These are phyloP conservation scores for Buphagus erythrorhynchus DNA, from an alignment of 2,797 vertebrate genomes.

Conservation along the genomic window DNA sequence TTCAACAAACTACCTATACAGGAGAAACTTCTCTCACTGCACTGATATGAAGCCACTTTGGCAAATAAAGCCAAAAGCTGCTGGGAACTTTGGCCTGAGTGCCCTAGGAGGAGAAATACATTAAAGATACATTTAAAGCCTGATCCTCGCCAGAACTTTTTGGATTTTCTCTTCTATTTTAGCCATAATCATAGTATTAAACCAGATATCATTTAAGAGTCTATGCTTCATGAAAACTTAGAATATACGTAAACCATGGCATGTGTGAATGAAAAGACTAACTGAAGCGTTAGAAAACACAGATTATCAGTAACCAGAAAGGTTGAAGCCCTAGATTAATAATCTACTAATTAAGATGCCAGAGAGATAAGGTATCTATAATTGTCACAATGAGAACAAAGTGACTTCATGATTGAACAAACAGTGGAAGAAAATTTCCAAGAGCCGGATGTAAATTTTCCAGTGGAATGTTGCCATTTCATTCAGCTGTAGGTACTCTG, in stretches of 20 bases:
- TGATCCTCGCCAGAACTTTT: neutral
- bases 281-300: neutral
- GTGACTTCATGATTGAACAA: neutral
- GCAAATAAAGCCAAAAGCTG: neutral
- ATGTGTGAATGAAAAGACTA: neutral
- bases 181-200: neutral
- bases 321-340: neutral
- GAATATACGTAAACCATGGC: neutral
- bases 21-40: neutral
- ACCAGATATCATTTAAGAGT: neutral
- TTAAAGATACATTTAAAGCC: neutral
- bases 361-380: neutral
- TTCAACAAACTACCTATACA: neutral
- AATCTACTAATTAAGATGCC: neutral
- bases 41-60: neutral
- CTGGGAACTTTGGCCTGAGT: neutral
- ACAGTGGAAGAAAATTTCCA: neutral
- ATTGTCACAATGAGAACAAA: neutral
- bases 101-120: neutral
- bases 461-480: neutral
- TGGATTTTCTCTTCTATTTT: neutral
- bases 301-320: neutral
- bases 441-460: neutral
- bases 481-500: neutral
- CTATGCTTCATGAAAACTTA: neutral